Evolutionary conservation across 2,888 invertebrate species (phyloP).

Genomic region (Apamea crenata): DNA sequence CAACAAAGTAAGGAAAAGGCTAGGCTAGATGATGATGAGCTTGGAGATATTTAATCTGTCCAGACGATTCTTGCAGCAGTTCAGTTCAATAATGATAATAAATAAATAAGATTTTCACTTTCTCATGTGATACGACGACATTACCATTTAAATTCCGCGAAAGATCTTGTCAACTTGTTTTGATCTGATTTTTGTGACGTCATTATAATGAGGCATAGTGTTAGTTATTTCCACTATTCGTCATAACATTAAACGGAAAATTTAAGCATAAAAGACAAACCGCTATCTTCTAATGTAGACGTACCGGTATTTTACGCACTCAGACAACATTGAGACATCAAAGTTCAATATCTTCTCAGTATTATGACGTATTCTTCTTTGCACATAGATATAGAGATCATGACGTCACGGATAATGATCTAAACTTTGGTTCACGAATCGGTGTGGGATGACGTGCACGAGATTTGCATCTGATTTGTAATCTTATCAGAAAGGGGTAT

Average conservation of each 20-base stretch:
- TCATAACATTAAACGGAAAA: conserved; percentile 13
- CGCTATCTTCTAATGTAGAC: conserved; percentile 32
- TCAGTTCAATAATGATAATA: background rate
- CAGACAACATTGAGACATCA: conserved; percentile 50
- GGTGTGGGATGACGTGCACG: background rate
- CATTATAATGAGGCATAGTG: background rate
- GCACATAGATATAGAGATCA: conserved; percentile 7
- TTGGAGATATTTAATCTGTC: background rate
- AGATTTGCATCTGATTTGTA: conserved; percentile 13
- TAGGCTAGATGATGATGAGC: too few species aligned
- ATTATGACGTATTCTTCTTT: conserved; percentile 51
- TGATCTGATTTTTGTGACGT: background rate
- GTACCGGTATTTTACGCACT: conserved; percentile 11
- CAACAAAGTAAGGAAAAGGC: too few species aligned
- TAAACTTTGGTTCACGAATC: conserved; percentile 43
- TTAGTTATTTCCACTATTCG: background rate
- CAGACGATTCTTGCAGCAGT: background rate
- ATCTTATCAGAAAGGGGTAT: conserved; percentile 11
- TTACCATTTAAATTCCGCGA: background rate
- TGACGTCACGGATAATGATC: conserved; percentile 33
- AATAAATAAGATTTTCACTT: background rate
- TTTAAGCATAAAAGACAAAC: background rate
- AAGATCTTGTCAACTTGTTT: background rate
- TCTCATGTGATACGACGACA: too few species aligned
- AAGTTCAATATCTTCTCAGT: conserved; percentile 25